Conservation (phyloP, 2,113 vertebrate species). For the Microtus montanus region DNA sequence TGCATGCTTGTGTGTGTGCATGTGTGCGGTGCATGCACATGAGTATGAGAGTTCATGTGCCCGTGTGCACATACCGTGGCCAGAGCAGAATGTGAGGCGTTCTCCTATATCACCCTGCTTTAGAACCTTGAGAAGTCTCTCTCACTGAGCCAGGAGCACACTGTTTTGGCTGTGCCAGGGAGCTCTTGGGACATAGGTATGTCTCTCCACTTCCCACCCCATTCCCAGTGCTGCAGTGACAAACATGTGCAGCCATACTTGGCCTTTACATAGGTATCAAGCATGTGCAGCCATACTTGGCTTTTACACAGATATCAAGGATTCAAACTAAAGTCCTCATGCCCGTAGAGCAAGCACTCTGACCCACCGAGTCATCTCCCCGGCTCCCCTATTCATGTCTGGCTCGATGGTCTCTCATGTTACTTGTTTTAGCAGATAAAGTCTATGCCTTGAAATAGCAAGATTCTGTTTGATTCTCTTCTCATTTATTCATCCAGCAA, state of each 20-base stretch:
- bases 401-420: neutral
- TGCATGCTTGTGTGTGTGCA: neutral
- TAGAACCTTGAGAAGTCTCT: neutral
- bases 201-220: neutral
- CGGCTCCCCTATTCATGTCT: neutral
- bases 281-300: neutral
- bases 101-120: neutral
- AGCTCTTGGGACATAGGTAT: neutral
- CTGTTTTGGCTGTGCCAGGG: neutral
- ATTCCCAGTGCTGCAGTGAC: neutral
- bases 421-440: neutral
- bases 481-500: neutral
- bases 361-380: neutral
- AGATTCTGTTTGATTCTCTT: neutral
- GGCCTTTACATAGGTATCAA: neutral
- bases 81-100: neutral
- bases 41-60: neutral
- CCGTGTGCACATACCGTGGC: neutral
- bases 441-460: neutral
- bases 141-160: neutral
- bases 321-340: neutral
- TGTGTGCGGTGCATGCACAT: neutral
- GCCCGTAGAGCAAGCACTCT: neutral
- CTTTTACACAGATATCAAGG: neutral
- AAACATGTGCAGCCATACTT: neutral